phyloP scores from a whole-genome alignment of 2,797 vertebrate genomes.

The Hydrocynus forskahlii region DNA sequence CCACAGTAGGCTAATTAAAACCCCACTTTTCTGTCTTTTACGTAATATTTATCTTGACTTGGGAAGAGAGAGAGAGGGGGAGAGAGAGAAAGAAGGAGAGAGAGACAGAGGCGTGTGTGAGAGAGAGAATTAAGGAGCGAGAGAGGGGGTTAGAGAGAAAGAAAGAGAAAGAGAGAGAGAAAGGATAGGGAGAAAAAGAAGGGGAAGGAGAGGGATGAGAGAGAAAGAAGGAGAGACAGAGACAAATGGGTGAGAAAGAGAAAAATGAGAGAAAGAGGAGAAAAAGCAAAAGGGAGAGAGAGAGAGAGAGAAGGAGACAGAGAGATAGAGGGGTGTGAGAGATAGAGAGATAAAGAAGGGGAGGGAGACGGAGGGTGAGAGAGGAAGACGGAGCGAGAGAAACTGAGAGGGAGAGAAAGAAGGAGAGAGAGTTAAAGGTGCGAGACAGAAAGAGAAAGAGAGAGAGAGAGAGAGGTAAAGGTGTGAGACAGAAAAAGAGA shows the following conservation, averaged over 20 bases:
- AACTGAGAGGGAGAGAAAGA: no score
- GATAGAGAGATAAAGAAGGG: background rate
- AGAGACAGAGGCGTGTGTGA: background rate
- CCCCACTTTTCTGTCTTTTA: background rate
- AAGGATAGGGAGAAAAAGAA: background rate
- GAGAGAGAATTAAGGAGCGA: background rate
- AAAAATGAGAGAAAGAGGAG: background rate
- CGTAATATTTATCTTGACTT: background rate
- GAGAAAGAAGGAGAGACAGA: background rate
- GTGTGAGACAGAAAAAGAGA: no score
- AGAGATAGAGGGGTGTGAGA: background rate
- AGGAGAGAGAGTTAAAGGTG: no score
- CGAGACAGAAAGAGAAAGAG: no score
- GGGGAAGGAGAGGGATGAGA: background rate
- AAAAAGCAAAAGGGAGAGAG: background rate
- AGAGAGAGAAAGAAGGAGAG: background rate
- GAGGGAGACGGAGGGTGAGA: background rate
- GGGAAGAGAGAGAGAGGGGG: background rate
- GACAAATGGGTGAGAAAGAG: background rate
- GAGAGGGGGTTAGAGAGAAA: background rate
- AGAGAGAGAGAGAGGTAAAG: no score
- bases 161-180: background rate
- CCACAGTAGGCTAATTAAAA: conserved; percentile 4
- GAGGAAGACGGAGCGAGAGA: background rate
- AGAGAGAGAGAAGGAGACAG: background rate